These are phyloP conservation scores for Porites rus DNA, from an alignment of 92 coral and sea anemone genomes.

Conservation along the genomic window DNA sequence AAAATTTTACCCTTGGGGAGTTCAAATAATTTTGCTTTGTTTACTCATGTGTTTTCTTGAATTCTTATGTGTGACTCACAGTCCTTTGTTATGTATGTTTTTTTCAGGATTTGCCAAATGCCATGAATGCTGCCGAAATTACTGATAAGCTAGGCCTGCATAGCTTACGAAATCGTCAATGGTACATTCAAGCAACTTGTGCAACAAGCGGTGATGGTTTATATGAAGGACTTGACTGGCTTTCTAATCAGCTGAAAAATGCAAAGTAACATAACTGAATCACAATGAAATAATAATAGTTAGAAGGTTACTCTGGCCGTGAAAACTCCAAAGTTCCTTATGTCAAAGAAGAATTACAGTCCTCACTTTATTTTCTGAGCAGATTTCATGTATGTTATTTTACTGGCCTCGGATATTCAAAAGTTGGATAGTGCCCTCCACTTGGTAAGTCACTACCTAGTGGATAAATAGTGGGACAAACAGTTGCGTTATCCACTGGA, in stretches of 20 bases:
- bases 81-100: neutral
- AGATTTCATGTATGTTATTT: neutral
- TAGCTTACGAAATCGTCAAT: constrained; percentile 67
- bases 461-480: no score
- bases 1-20: no score
- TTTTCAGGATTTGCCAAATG: constrained; percentile 93
- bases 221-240: constrained; percentile 98
- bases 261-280: constrained; percentile 11
- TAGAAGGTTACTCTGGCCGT: neutral
- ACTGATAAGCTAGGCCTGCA: constrained; percentile 93
- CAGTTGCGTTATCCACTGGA: no score
- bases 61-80: no score
- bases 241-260: constrained; percentile 78
- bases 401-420: neutral
- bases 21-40: no score
- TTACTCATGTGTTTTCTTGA: no score
- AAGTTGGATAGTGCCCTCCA: neutral
- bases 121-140: constrained; percentile 95
- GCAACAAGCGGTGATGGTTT: constrained; percentile 99
- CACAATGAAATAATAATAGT: neutral
- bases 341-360: neutral
- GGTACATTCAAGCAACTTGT: constrained; percentile 98
- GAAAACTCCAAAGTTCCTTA: neutral
- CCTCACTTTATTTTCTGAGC: constrained; percentile 11
- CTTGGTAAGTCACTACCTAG: no score